A percentile compares a stretch with the other conserved stretches of the same genome.
Evolutionary conservation across 2,797 vertebrate genomes (phyloP).

Genomic region (Mallotus villosus): DNA sequence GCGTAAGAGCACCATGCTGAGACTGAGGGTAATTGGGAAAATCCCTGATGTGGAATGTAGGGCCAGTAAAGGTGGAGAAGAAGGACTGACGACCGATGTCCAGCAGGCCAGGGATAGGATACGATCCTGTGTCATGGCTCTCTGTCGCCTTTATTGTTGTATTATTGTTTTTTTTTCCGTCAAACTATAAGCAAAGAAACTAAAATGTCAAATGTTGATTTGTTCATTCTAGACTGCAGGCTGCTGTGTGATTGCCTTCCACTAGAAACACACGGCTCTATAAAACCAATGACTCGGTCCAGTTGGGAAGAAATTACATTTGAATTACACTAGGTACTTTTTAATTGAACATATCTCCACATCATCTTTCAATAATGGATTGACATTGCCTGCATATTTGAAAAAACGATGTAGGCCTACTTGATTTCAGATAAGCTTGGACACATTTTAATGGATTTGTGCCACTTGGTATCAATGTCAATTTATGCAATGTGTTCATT

Average conservation of each 20-base stretch:
- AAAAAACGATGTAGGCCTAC: not conserved
- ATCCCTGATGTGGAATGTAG: conserved; percentile 17
- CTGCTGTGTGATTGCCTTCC: not conserved
- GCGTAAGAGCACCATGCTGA: not conserved
- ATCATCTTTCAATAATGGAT: conserved; percentile 8
- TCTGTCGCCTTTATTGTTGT: no score
- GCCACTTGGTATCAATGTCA: not conserved
- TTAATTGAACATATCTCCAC: not conserved
- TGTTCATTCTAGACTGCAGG: not conserved
- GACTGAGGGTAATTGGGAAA: conserved; percentile 7
- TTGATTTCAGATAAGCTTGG: conserved; percentile 3
- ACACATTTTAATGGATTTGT: not conserved
- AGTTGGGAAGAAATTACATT: conserved; percentile 1
- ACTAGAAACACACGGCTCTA: not conserved
- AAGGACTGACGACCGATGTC: conserved; percentile 5
- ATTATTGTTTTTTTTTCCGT: no score
- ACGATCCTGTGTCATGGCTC: no score
- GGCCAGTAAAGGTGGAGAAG: conserved; percentile 4
- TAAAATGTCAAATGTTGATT: not conserved
- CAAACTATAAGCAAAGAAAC: not conserved
- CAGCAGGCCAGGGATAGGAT: no score
- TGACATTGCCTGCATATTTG: conserved; percentile 1
- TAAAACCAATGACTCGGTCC: conserved; percentile 12
- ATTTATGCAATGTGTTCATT: not conserved
- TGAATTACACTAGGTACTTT: not conserved